phyloP scores from a whole-genome alignment of 2,113 vertebrate species.

The Myxocyprinus asiaticus region DNA sequence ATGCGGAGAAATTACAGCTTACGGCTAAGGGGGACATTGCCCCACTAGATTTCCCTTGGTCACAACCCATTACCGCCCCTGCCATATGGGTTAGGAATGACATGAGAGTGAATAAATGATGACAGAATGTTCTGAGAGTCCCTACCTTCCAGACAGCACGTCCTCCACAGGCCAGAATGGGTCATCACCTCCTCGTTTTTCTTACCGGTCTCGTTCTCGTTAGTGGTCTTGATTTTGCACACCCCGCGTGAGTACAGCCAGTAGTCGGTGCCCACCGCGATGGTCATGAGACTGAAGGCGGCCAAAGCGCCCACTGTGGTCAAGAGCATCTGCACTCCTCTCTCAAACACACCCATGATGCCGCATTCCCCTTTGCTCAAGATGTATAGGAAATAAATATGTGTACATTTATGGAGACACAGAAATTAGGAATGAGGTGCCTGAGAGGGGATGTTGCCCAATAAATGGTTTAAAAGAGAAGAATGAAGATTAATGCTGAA shows the following conservation, averaged over 20 bases:
- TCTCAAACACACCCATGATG: conserved; percentile 99
- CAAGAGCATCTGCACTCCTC: conserved; percentile 99
- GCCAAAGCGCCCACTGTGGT: conserved; percentile 99
- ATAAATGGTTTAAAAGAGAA: neutral
- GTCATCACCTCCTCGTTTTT: conserved; percentile 99
- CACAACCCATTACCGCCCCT: no score
- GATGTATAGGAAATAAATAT: conserved; percentile 81
- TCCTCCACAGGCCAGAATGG: conserved; percentile 98
- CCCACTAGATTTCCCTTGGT: no score
- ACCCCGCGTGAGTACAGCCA: conserved; percentile 98
- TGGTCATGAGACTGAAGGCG: conserved; percentile 99
- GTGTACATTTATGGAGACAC: conserved; percentile 76
- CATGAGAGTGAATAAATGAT: no score
- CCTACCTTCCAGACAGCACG: conserved; percentile 98
- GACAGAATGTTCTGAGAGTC: neutral
- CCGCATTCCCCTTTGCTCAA: conserved; percentile 95
- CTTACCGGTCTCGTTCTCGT: conserved; percentile 98
- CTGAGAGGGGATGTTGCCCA: conserved; percentile 68
- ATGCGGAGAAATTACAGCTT: no score
- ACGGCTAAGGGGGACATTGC: no score
- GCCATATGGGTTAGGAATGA: no score
- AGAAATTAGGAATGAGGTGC: conserved; percentile 67
- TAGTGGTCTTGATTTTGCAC: conserved; percentile 95
- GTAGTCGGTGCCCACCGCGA: conserved; percentile 98
- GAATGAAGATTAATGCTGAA: neutral